Base-by-base conservation (phyloP, 2,888 invertebrate species). In the Himalopsyche tibetana region DNA sequence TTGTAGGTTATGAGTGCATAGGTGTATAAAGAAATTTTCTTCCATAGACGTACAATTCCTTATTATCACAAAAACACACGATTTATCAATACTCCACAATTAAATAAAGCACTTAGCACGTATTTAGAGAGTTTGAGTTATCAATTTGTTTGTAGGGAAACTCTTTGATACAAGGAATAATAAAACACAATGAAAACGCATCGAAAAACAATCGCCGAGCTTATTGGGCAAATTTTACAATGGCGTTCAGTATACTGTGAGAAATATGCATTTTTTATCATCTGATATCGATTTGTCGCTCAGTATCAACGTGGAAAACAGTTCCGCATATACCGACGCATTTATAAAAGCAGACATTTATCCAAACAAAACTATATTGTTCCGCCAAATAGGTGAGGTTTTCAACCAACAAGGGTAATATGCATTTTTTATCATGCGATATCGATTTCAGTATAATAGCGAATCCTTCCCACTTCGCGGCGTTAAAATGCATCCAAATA, bases 391-490 rank as follows among this genome's bases (percentile, higher is more conserved):
- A 81, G 69, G 45, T 36, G 56, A 81, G 84, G 84, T 55, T 81
- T 56, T 85, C 82, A 83, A 83, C 42, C 40, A 38, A 51, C 80
- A 42, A 42, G 55, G 79, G 63, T 83, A 85, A 82, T 85, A 83
- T 85, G 85, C 85, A 85, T 85, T 85, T 82, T 82, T 85, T 85
- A 82, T 83, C 83, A 85, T 55, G 85, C 69, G 69, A 80, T 85
- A 85, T 85, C 83, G 85, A 85, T 85, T 85, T 85, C 85, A 69
- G 74, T 74, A 74, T 74, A 36, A 74, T 12, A 74, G 74, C 36
- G 74, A 74, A 74, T 36, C 74, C 74, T 28, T 74, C 74, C 74
- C 74, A 74, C 74, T 74, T 74, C 74, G 38, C 74, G 74, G 36
- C 19, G 28, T 74, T 74, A 74, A 74, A 74, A 74, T 74, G 74